Evolutionary conservation across 2,797 vertebrate genomes (phyloP), one percentile per base, ranked within the genome.

Genomic region (Lagocephalus sceleratus): DNA sequence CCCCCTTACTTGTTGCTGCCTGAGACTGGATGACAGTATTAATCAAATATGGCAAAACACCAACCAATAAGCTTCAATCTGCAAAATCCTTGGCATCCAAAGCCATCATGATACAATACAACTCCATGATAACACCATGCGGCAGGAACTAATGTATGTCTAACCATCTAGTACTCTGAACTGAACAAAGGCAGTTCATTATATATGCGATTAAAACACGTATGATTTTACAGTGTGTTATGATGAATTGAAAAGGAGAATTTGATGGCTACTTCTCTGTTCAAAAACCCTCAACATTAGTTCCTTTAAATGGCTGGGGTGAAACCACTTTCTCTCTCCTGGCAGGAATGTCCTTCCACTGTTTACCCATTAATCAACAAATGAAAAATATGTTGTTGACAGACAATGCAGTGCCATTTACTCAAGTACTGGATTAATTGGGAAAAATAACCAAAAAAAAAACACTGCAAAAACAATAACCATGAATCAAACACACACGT

Each of bases 11-110:
- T 20, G 22, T 54, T 23, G 35, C 25, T 44, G 53, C 20, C 20
- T 54, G 20, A 44, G 53, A 71, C 5, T 54, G 57, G 70, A 50
- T 66, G 67, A 63, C 62, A 54, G 54, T 47, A 72, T 80, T 69
- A 69, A 64, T 75, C 48, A 39, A 66, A 73, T 53, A 57, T 53
- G 52, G 71, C 53, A 64, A 66, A 71, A 76, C 47, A 57, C 21
- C 14, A 12, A 35, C 8, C 32, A 35, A 35, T 10, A 14, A 74
- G 63, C 47, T 40, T 46, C 47, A 17, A 49, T 54, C 61, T 57
- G 72, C 32, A 39, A 64, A 63, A 50, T 29, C 53, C 40, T 22
- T 38, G 44, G 42, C 54, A 72, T 64, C 41, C 49, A 55, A 45
- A 55, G n/a, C n/a, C 48, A 65, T 42, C 21, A 50, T 48, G 43